These are phyloP conservation scores for Clarias platycephalus DNA, from an alignment of 2,797 vertebrate species.

Conservation along the genomic window DNA sequence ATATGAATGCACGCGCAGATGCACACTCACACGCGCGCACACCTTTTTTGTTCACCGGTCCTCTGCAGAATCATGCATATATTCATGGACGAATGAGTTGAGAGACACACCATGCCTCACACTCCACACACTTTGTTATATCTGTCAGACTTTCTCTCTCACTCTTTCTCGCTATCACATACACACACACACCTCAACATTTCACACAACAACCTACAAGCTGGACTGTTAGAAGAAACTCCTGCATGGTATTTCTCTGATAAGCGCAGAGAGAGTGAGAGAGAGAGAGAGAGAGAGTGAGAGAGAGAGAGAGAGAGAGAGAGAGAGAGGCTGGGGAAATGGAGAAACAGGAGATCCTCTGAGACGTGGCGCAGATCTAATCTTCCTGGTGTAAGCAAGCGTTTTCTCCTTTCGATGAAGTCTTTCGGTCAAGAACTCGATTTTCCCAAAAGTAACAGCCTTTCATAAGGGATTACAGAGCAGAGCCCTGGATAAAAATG, in stretches of 20 bases:
- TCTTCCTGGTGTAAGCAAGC: constrained; percentile 32
- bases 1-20: not conserved
- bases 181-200: constrained; percentile 7
- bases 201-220: constrained; percentile 8
- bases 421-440: constrained; percentile 27
- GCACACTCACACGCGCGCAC: constrained; percentile 1
- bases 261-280: not conserved
- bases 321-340: not conserved
- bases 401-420: constrained; percentile 15
- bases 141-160: constrained; percentile 19
- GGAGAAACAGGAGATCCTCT: constrained; percentile 8
- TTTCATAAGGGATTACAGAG: constrained; percentile 10
- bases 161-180: not conserved
- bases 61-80: constrained; percentile 50
- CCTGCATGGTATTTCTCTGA: not conserved
- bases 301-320: not conserved
- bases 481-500: not conserved
- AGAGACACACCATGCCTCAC: constrained; percentile 40
- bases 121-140: constrained; percentile 29
- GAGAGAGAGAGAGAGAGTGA: not conserved
- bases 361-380: constrained; percentile 32
- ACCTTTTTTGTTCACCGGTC: constrained; percentile 38
- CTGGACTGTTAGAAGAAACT: constrained; percentile 23
- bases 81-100: constrained; percentile 49
- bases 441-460: constrained; percentile 29